Evolutionary conservation across 2,888 invertebrate species (phyloP).

Genomic region (Automeris io): DNA sequence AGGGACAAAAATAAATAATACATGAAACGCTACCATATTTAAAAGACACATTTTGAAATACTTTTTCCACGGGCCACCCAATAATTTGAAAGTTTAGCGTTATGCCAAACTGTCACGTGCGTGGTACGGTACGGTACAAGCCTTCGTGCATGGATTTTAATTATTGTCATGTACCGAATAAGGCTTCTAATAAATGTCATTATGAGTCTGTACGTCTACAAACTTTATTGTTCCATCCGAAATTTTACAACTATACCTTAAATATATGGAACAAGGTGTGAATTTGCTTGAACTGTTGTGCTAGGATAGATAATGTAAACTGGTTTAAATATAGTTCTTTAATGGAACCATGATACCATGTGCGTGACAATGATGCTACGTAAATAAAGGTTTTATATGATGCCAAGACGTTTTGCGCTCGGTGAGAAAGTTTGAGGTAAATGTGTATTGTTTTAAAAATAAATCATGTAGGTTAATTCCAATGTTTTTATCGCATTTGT

Average conservation of each 20-base stretch:
- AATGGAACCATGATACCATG: conserved; percentile 65
- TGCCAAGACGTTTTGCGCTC: conserved; percentile 33
- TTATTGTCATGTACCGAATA: conserved; percentile 75
- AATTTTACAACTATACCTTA: conserved; percentile 17
- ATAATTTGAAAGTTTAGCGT: conserved; percentile 59
- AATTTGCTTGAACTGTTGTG: conserved; percentile 12
- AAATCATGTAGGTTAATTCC: too few species aligned
- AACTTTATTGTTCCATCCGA: conserved; percentile 18
- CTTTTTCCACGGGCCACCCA: conserved; percentile 20
- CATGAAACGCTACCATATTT: conserved; percentile 1
- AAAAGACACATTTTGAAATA: conserved; percentile 4
- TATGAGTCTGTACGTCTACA: conserved; percentile 56
- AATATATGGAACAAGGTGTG: conserved; percentile 12
- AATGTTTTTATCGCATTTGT: too few species aligned
- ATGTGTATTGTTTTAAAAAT: conserved; percentile 3
- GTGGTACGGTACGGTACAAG: conserved; percentile 66
- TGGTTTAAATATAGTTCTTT: conserved; percentile 61
- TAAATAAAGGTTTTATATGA: conserved; percentile 66
- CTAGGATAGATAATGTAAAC: conserved; percentile 13
- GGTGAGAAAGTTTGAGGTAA: conserved; percentile 38
- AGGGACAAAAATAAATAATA: background rate
- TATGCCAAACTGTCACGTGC: conserved; percentile 62
- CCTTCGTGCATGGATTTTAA: conserved; percentile 75
- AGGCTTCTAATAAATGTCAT: conserved; percentile 75
- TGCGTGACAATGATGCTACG: conserved; percentile 72